Conservation (phyloP, 2,797 vertebrate genomes). For the Enteromius fasciolatus region DNA sequence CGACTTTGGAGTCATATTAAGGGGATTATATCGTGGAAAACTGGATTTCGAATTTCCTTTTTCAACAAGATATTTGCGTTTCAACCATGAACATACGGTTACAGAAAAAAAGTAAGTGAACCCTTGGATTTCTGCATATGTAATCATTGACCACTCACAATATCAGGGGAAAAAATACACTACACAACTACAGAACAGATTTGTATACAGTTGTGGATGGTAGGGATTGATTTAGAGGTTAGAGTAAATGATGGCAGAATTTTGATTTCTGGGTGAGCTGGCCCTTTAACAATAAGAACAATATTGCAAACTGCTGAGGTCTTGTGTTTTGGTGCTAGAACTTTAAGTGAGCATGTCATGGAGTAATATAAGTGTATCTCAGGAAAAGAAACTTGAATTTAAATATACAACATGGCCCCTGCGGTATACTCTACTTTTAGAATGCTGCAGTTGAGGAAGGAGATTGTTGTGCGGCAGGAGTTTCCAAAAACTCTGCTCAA, state of each 20-base stretch:
- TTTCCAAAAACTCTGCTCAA: not conserved
- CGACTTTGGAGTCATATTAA: not conserved
- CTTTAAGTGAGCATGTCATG: not conserved
- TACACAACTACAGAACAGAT: not conserved
- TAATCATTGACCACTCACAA: not conserved
- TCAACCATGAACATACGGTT: not conserved
- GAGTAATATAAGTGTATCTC: not conserved
- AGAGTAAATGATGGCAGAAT: not conserved
- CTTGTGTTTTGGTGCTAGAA: not conserved
- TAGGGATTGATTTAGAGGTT: not conserved
- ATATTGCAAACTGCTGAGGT: not conserved
- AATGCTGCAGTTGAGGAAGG: not conserved
- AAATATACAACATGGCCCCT: not conserved
- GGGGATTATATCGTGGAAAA: too few species aligned
- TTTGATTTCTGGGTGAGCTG: not conserved
- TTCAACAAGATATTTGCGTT: not conserved
- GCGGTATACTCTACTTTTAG: not conserved
- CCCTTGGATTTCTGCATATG: not conserved
- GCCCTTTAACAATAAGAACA: not conserved
- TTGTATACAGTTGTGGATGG: not conserved
- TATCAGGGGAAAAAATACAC: not conserved
- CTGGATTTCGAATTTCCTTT: not conserved
- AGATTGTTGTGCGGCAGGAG: not conserved
- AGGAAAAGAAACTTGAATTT: not conserved
- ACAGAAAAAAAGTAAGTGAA: not conserved